Percentiles rank a stretch among this genome's conserved stretches.
Conservation (phyloP, 2,797 vertebrate genomes). For the Onychomys arenicola region DNA sequence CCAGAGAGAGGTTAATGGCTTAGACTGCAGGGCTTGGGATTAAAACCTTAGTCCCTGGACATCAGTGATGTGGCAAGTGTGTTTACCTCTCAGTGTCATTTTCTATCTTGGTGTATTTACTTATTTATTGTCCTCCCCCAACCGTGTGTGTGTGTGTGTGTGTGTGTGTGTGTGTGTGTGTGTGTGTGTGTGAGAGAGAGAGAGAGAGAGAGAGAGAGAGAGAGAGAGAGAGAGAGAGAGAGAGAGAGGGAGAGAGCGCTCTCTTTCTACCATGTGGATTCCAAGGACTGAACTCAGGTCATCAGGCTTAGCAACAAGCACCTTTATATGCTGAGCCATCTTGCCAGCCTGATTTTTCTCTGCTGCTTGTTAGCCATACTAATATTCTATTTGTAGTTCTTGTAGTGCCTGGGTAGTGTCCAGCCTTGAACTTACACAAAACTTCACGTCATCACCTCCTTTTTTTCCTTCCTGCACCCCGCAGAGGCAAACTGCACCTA, state of each 20-base stretch:
- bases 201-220: too few species aligned
- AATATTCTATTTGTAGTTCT: background rate
- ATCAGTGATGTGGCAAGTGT: background rate
- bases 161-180: background rate
- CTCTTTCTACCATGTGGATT: background rate
- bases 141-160: background rate
- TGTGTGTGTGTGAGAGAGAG: too few species aligned
- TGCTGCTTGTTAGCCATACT: background rate
- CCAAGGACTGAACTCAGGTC: background rate
- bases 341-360: background rate
- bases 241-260: too few species aligned
- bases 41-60: background rate
- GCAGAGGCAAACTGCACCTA: slow-evolving; percentile 95
- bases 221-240: too few species aligned
- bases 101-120: background rate
- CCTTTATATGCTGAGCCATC: background rate
- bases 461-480: slow-evolving; percentile 1
- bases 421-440: background rate
- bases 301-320: background rate
- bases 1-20: background rate
- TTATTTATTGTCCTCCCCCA: background rate
- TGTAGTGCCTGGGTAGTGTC: background rate
- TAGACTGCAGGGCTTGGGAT: background rate
- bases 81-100: background rate
- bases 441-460: background rate